Evolutionary conservation across 2,888 invertebrate genomes (phyloP), one percentile per base, ranked within the genome.

Genomic region (Rotaria magnacalcarata): DNA sequence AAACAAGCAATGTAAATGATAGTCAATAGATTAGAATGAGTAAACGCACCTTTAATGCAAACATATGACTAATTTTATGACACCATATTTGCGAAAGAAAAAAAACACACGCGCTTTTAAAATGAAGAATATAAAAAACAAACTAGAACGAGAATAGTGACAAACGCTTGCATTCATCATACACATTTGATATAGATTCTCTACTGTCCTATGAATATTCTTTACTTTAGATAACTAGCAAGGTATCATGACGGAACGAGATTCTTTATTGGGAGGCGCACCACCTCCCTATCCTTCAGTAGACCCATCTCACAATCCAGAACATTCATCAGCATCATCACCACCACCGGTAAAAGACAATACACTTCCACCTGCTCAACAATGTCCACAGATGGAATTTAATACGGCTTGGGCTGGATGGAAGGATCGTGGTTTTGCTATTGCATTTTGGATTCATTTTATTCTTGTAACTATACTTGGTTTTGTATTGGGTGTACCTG

Each of bases 371-470:
- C 21, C 6, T 43, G 19, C 75, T 6, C 21, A 75, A 43, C 43
- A 75, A 75, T 24, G 27, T 43, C 75, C 75, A 24, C 41, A 75
- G 19, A 5, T 75, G 24, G 75, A 75, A 75, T 14, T 5, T 67
- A 6, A 34, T 27, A 67, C 0, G 34, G 67, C 34, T 14, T 41
- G 75, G 41, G 21, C 24, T 75, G 75, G 41, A 43, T 75, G 75
- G 75, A 41, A 75, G 47, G 75, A 75, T 43, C 75, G 75, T 75
- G 75, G 75, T 11, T 75, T 75, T 75, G 75, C 75, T 21, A 47
- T 75, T 24, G 75, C 75, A 41, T 75, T 75, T 75, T 75, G 75
- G 75, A 75, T 75, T 75, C 75, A 75, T 75, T 41, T 43, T 43
- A 24, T 75, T 21, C 10, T 41, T 43, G 75, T 75, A 41, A 24